Conservation (phyloP, 35 echinoderm and acorn worm species). For the Ptychodera flava region DNA sequence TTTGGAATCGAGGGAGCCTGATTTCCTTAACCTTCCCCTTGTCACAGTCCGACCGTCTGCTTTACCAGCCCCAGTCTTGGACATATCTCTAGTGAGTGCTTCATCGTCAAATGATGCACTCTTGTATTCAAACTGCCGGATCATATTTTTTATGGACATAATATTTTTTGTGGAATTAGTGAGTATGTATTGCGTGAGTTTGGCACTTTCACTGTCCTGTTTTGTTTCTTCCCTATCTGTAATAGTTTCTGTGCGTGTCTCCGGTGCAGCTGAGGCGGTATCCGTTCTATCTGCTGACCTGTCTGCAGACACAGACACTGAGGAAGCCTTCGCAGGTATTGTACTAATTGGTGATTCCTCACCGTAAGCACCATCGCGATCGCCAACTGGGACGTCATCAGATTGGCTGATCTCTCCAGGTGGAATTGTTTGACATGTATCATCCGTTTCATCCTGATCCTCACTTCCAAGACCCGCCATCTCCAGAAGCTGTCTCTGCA, state of each 20-base stretch:
- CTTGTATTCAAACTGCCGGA: background rate
- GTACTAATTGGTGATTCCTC: background rate
- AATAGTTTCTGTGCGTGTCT: background rate
- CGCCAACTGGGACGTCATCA: background rate
- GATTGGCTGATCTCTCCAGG: background rate
- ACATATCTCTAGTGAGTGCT: background rate
- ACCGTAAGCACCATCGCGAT: constrained; percentile 1
- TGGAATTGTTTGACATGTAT: background rate
- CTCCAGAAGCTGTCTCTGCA: constrained; percentile 5
- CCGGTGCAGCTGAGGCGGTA: background rate
- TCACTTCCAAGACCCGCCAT: background rate
- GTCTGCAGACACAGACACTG: background rate
- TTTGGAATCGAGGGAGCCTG: background rate
- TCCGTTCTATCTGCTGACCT: no score
- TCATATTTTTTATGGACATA: background rate
- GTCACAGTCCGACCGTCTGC: background rate
- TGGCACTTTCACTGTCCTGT: background rate
- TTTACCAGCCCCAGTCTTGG: background rate
- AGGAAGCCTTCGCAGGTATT: background rate
- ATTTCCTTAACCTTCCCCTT: background rate
- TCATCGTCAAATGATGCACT: background rate
- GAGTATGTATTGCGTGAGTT: background rate
- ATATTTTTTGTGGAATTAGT: background rate
- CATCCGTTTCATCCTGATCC: background rate
- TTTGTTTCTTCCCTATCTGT: background rate